These are phyloP conservation scores for Ctenodactylus gundi DNA, from an alignment of 2,113 vertebrate genomes.

Conservation along the genomic window DNA sequence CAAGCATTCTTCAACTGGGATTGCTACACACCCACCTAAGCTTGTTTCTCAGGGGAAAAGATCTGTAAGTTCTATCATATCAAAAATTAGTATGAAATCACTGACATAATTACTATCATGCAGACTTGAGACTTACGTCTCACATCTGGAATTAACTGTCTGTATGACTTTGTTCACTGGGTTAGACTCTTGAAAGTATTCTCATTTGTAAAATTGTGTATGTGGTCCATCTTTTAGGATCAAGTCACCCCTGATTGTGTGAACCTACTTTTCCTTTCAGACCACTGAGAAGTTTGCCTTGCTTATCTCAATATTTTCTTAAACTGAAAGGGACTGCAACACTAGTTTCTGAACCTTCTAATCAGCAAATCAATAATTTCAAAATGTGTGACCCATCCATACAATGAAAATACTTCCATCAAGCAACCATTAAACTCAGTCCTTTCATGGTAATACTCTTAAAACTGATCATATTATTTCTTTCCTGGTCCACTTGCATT, in stretches of 20 bases:
- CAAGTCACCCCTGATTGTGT: neutral
- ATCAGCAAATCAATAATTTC: neutral
- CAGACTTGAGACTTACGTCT: neutral
- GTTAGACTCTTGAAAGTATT: neutral
- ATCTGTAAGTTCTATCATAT: neutral
- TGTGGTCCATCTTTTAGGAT: neutral
- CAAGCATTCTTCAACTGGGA: neutral
- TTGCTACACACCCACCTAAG: neutral
- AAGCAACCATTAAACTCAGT: neutral
- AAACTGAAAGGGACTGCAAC: neutral
- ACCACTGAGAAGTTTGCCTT: neutral
- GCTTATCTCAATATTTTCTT: neutral
- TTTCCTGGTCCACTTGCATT: neutral
- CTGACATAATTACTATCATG: neutral
- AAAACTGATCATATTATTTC: neutral
- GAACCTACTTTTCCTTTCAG: neutral
- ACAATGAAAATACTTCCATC: neutral
- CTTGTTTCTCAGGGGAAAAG: neutral
- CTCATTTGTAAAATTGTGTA: neutral
- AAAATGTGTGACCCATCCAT: neutral
- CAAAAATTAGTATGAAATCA: slow-evolving; percentile 17
- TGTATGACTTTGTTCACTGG: slow-evolving; percentile 4
- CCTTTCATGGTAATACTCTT: neutral
- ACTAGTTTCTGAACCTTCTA: neutral
- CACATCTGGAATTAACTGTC: neutral